Conservation (phyloP, 2,797 vertebrate species). For the Graptemys geographica region DNA sequence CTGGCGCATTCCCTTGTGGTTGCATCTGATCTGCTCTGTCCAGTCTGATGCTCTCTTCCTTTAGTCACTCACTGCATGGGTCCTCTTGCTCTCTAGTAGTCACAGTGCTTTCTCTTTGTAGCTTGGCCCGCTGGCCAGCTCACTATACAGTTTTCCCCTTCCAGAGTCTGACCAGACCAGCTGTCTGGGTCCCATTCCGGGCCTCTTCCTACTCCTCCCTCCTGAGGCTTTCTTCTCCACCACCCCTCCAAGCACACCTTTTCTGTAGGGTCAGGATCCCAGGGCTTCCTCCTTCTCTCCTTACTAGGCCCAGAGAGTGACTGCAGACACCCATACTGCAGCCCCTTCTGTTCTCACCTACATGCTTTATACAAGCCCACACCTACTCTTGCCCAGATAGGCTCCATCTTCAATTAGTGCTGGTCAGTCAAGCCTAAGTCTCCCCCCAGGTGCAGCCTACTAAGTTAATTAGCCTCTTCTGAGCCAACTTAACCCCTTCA, state of each 20-base stretch:
- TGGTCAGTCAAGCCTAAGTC: neutral
- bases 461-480: neutral
- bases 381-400: neutral
- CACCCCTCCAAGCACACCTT: neutral
- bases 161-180: neutral
- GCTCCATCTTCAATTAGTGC: neutral
- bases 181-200: neutral
- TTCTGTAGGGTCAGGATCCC: neutral
- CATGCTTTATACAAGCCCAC: neutral
- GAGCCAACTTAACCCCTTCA: neutral
- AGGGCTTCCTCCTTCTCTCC: neutral
- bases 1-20: neutral
- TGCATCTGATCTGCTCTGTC: neutral
- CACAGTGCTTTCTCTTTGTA: neutral
- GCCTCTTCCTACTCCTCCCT: neutral
- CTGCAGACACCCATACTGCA: no score
- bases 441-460: neutral
- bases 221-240: neutral
- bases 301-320: neutral
- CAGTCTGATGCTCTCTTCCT: neutral
- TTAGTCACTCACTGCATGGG: neutral
- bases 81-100: neutral
- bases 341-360: neutral
- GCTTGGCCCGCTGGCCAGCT: neutral
- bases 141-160: neutral